phyloP scores from a whole-genome alignment of 2,113 vertebrate species.

The Epinephelus lanceolatus region DNA sequence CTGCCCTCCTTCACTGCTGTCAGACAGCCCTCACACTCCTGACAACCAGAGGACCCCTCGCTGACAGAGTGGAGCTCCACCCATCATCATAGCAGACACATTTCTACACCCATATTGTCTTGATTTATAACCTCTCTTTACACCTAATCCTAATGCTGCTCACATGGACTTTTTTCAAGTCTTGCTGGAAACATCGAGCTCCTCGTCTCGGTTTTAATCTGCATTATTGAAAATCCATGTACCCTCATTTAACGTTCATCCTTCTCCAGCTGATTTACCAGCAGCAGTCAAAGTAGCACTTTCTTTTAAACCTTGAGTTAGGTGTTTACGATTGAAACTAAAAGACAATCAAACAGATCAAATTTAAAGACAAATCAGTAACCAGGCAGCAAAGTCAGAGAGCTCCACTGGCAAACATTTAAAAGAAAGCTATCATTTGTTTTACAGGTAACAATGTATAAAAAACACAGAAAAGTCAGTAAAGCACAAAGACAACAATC shows the following conservation, averaged over 20 bases:
- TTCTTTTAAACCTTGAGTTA: neutral
- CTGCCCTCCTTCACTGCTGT: constrained; percentile 30
- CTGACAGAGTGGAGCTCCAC: neutral
- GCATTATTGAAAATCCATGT: constrained; percentile 21
- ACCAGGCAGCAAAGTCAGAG: no score
- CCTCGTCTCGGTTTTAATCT: neutral
- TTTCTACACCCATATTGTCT: neutral
- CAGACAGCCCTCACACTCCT: neutral
- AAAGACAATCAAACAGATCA: no score
- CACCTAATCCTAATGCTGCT: neutral
- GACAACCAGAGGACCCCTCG: neutral
- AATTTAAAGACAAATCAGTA: no score
- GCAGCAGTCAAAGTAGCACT: neutral
- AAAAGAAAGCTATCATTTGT: neutral
- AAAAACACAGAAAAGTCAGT: neutral
- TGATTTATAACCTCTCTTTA: neutral
- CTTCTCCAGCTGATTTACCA: neutral
- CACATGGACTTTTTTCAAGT: neutral
- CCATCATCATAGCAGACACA: neutral
- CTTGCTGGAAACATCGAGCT: constrained; percentile 17
- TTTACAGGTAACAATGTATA: neutral
- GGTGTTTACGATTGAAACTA: no score
- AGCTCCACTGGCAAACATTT: neutral
- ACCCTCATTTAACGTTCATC: neutral
- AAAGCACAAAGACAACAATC: no score